phyloP scores from a whole-genome alignment of 2,888 invertebrate species.

The Sesia apiformis region DNA sequence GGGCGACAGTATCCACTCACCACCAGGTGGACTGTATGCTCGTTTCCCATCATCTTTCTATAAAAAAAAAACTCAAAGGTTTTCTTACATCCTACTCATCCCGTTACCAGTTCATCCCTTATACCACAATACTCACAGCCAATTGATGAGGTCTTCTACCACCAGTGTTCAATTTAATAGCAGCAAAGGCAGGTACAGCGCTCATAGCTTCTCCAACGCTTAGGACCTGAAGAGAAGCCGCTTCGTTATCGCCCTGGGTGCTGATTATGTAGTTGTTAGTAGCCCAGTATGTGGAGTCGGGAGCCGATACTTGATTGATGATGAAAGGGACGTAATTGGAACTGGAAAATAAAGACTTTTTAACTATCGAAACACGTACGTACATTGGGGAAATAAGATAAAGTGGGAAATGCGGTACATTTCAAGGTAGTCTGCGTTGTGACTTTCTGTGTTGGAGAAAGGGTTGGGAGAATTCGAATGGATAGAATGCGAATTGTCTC shows the following conservation, averaged over 20 bases:
- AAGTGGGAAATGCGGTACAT: no score
- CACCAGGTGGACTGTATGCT: no score
- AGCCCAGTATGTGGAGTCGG: conserved; percentile 76
- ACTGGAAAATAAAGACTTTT: conserved; percentile 39
- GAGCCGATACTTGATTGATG: conserved; percentile 74
- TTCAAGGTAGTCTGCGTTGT: no score
- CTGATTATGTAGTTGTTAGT: conserved; percentile 83
- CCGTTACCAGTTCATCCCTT: no score
- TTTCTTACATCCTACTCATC: neutral
- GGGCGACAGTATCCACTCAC: no score
- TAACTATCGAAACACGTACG: no score
- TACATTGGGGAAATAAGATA: no score
- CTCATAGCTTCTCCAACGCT: conserved; percentile 79
- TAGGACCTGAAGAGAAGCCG: conserved; percentile 57
- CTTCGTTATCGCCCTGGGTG: conserved; percentile 74
- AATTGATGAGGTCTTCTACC: conserved; percentile 70
- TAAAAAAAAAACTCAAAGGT: neutral
- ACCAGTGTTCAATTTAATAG: conserved; percentile 48
- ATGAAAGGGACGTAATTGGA: conserved; percentile 79
- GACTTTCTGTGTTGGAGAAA: no score
- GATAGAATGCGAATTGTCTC: no score
- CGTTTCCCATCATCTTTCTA: no score
- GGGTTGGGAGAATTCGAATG: no score
- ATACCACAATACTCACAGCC: conserved; percentile 52
- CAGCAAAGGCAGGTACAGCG: conserved; percentile 77